Conservation (phyloP, 1,140 invertebrate species). For the Papilio glaucus region DNA sequence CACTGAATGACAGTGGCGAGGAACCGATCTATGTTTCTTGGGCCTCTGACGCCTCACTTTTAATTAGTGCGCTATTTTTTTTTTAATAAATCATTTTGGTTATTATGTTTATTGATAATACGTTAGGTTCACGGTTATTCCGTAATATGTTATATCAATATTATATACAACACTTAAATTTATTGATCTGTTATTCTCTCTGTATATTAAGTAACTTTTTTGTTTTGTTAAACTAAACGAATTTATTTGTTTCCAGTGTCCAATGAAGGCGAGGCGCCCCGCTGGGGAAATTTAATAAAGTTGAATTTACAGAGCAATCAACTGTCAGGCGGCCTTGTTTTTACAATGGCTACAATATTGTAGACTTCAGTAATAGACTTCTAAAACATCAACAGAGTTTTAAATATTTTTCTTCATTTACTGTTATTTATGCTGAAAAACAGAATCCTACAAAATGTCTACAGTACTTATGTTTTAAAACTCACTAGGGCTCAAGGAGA, state of each 20-base stretch:
- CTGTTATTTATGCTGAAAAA: neutral
- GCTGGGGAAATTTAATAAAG: slow-evolving; percentile 33
- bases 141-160: no score
- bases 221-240: neutral
- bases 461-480: no score
- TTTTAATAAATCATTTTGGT: no score
- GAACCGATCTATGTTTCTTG: no score
- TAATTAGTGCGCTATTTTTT: no score
- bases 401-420: slow-evolving; percentile 1
- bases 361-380: neutral
- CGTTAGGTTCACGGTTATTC: no score
- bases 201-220: neutral
- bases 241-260: slow-evolving; percentile 13
- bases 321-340: slow-evolving; percentile 25
- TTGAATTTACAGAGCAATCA: slow-evolving; percentile 29
- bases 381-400: neutral
- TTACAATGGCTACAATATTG: slow-evolving; percentile 14
- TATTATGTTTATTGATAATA: no score
- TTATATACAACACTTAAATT: neutral
- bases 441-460: neutral
- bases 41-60: no score
- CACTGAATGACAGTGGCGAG: no score
- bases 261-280: slow-evolving; percentile 6
- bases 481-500: no score
- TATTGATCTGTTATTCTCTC: neutral